Base-by-base conservation (phyloP, 2,797 vertebrate species). In the Pitangus sulphuratus region DNA sequence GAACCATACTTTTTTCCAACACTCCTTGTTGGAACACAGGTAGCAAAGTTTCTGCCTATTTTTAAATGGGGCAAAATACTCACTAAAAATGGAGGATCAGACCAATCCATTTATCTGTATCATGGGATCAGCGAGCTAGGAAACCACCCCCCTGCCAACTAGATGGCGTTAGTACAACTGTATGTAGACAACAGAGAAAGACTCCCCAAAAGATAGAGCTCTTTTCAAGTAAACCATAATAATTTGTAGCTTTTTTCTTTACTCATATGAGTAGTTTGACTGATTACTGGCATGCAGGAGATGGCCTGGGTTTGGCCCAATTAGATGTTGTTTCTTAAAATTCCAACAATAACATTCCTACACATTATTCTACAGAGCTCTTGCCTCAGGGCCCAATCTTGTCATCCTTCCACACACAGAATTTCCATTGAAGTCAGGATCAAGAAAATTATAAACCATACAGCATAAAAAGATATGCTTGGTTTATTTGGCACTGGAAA, bases 341-440 rank as follows among this genome's bases (percentile, higher is more conserved):
- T 94, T 93, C 84, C 89, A 75, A 82, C 93, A 96, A 89, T 93
- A 96, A 81, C 90, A 90, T 96, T 94, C 93, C 94, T 94, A 56
- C 80, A 91, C 62, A 70, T 86, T 94, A 92, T 95, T 95, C 85
- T 90, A 83, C 90, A 95, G 91, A 97, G 89, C 91, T 95, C 62
- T 95, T 93, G 95, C 97, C 95, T 89, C 87, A 69, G 94, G 96
- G 93, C 71, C 91, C 90, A 94, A 70, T 97, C 96, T 97, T 97
- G 97, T 97, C 95, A 96, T 97, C 95, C 87, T 93, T 95, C 93
- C 93, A 95, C 96, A 96, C 90, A 90, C 95, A 91, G 82, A 84
- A 88, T 93, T 97, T 97, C 84, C 89, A 97, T 88, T 97, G 96
- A 97, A 97, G 96, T 97, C 93, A 71, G 90, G 96, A 97, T 96